Evolutionary conservation across 1,140 invertebrate species (phyloP).

Genomic region (Drosophila jambulina): DNA sequence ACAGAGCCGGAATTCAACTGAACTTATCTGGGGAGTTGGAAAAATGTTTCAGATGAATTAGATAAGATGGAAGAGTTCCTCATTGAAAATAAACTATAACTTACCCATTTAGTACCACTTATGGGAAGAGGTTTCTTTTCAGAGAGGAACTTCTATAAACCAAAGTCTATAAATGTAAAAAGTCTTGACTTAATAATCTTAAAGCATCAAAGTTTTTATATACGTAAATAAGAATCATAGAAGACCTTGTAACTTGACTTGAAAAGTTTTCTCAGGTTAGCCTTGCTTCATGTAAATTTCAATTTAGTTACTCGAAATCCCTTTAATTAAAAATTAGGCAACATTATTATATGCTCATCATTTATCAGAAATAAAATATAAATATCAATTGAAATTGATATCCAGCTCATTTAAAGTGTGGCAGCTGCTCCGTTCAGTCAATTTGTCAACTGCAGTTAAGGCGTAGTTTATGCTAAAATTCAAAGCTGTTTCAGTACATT

Average conservation of each 20-base stretch:
- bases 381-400: too few species aligned
- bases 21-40: neutral
- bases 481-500: neutral
- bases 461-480: neutral
- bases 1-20: neutral
- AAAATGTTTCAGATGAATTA: conserved; percentile 10
- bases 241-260: neutral
- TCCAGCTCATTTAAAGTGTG: neutral
- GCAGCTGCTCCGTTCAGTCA: neutral
- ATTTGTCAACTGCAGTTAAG: neutral
- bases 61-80: neutral
- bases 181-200: neutral
- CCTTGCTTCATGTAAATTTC: neutral
- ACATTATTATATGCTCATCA: too few species aligned
- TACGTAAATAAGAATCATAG: neutral
- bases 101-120: neutral
- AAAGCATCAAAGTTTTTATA: neutral
- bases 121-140: neutral
- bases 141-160: neutral
- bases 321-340: neutral
- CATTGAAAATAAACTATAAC: conserved; percentile 1
- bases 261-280: neutral
- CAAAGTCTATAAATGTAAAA: too few species aligned
- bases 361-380: too few species aligned
- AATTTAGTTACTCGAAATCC: neutral